Evolutionary conservation across 30 jellyfish, hydroid and myxozoan species (phyloP), one percentile per base, ranked within the genome.

Genomic region (Pelagia noctiluca): DNA sequence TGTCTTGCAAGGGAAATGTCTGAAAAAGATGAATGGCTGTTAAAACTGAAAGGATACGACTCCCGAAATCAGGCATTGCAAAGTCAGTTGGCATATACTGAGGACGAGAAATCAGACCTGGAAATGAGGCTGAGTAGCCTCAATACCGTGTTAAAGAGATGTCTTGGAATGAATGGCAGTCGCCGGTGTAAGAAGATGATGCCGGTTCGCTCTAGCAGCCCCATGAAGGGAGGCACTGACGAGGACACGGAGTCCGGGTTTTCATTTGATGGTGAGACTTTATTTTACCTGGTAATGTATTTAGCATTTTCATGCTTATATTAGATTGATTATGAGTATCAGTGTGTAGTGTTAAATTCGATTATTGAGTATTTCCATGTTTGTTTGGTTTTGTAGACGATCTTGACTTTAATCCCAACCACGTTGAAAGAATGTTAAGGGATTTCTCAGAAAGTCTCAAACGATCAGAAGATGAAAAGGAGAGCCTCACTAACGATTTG

Each of bases 11-110:
- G 80, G 21, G 92, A 82, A 53, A 64, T 82, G 3, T 57, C 85
- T 47, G 92, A 82, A 36, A 82, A 69, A 50, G 85, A 69, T n/a
- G 92, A 82, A 18, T 82, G 64, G 24, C 3, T 74, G 2, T 26
- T 82, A 64, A 76, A 75, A 71, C 50, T 66, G 2, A 32, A 66
- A 22, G 33, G 89, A 8, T 86, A 48, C 23, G 97, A 78, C 32
- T 68, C 93, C 3, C 35, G 97, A 54, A 71, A 50, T 16, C 85
- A 80, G 67, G 97, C 97, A 5, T 80, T 88, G 5, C 93, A 88
- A 28, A 69, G 30, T 38, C 97, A 80, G 57, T 63, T 88, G 1
- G 85, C 78, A 0, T 48, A 52, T 16, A 80, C 88, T 8, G 91
- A 88, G 50, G 97, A 88, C 64, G 97, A 79, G 67, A 88, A 80